phyloP scores from a whole-genome alignment of 2,888 invertebrate species.

The Lepetodrilus schrolli region DNA sequence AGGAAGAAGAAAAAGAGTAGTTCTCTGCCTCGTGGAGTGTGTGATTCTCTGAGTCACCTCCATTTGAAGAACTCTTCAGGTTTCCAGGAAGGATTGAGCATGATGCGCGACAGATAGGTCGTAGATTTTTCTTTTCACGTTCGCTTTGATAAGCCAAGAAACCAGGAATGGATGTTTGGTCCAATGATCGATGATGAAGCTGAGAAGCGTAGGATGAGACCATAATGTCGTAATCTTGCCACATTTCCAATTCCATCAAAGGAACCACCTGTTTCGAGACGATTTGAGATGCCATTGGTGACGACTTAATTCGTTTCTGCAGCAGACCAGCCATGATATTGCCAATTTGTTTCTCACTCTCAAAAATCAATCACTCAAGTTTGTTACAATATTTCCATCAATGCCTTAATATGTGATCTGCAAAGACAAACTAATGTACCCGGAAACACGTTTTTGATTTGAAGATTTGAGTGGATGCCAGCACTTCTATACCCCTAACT shows the following conservation, averaged over 20 bases:
- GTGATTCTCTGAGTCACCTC: conserved; percentile 15
- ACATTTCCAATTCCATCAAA: conserved; percentile 4
- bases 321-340: no score
- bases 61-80: background rate
- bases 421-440: background rate
- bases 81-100: background rate
- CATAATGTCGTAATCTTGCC: background rate
- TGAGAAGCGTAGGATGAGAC: background rate
- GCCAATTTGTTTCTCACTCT: no score
- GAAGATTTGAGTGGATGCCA: background rate
- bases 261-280: conserved; percentile 3
- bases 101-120: conserved; percentile 5
- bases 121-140: conserved; percentile 14
- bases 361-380: background rate
- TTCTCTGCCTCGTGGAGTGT: background rate
- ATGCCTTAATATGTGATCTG: background rate
- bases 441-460: background rate
- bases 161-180: no score
- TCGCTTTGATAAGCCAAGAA: conserved; percentile 6
- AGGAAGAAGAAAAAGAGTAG: background rate
- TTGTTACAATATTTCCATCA: background rate
- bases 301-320: background rate
- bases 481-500: no score
- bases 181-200: background rate
- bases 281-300: background rate